Conservation (phyloP, 2,888 invertebrate genomes). For the Eupsilia transversa region DNA sequence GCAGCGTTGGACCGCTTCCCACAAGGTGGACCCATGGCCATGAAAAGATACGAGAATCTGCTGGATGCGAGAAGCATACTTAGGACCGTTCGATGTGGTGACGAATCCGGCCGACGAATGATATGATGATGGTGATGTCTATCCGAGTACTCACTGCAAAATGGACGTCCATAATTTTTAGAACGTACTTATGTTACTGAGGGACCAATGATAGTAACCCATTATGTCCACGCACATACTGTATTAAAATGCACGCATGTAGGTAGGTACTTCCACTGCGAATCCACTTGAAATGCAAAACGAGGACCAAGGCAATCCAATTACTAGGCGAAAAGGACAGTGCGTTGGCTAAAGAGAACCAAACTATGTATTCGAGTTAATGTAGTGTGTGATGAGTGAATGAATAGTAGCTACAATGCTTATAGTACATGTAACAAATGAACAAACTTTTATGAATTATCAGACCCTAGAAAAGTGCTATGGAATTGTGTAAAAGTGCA, state of each 20-base stretch:
- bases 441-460: too few relatives aligned
- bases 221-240: background rate
- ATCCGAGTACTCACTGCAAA: background rate
- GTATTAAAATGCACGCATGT: background rate
- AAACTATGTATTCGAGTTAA: too few relatives aligned
- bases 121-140: background rate
- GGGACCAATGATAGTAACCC: background rate
- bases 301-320: too few relatives aligned
- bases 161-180: background rate
- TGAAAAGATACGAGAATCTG: background rate
- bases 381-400: too few relatives aligned
- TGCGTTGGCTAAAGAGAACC: too few relatives aligned
- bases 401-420: background rate
- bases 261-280: background rate
- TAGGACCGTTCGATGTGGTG: background rate
- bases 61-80: background rate
- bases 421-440: background rate
- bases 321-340: too few relatives aligned
- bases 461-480: too few relatives aligned
- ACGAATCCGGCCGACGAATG: too few relatives aligned
- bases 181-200: background rate
- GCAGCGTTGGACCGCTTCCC: background rate
- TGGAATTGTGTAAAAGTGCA: too few relatives aligned
- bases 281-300: background rate
- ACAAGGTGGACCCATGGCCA: too few relatives aligned